Base-by-base conservation (phyloP, 1,140 invertebrate genomes). In the Zaprionus vittiger region DNA sequence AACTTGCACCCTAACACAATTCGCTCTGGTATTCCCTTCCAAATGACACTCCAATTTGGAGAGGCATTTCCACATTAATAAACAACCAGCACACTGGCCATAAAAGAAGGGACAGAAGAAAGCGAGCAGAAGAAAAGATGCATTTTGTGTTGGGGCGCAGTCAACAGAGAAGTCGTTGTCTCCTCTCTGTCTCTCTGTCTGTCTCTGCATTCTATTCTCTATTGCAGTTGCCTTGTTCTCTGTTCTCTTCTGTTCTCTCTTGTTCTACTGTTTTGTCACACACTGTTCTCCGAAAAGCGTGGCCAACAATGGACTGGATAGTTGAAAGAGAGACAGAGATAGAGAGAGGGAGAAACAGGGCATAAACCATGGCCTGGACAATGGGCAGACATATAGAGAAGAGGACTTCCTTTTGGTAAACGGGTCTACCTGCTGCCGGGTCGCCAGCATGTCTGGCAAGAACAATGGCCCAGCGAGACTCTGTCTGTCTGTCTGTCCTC, bases 11-110 rank as follows among this genome's bases (percentile, higher is more conserved):
- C 73, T 71, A 74, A 69, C 73, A 80, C 47, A 63, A 67, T 66
- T 60, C 49, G 64, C 52, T 47, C 79, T 56, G 63, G 77, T 73
- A 47, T 77, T 84, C 70, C 65, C 75, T 56, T 79, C 52, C 71
- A 87, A 87, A 87, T 87, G 84, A 89, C 84, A 87, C 84, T 87
- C 84, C 84, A 87, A 87, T 87, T 87, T 87, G 75, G 84, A 87
- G 84, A 87, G 84, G 84, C 84, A 87, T 87, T 87, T 87, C 85
- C 84, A 87, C 85, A 89, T 87, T 87, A 87, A 87, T 87, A 89
- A 81, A 81, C 84, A 84, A 66, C 65, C 77, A 83, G 80, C 80
- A 87, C 78, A 87, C 72, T 63, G 77, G 56, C 24, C 68, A 86
- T 71, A 83, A 80, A 86, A 74, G 74, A 69, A 66, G 54, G 77